Conservation (phyloP, 2,797 vertebrate genomes). For the Smutsia temminckii region DNA sequence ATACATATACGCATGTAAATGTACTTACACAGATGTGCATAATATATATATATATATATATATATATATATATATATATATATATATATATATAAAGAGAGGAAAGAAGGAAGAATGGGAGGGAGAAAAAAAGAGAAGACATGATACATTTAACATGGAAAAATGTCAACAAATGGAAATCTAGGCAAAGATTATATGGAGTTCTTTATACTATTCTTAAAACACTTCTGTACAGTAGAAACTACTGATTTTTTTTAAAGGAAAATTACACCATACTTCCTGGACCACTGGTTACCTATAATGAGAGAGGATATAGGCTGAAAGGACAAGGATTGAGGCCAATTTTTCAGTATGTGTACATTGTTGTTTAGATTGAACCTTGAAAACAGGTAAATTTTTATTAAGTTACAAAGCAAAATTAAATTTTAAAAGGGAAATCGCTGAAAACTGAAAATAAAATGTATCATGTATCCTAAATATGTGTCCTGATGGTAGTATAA, state of each 20-base stretch:
- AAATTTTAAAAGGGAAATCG: not conserved
- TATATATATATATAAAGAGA: not conserved
- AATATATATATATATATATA: not conserved
- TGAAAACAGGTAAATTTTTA: not conserved
- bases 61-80: not conserved
- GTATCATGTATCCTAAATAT: not conserved
- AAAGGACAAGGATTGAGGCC: accelerated
- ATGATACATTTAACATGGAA: not conserved
- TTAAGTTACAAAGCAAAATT: not conserved
- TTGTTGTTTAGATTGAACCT: not conserved
- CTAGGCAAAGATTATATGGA: not conserved
- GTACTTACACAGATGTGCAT: not conserved
- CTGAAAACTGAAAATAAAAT: not conserved
- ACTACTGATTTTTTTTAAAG: not conserved
- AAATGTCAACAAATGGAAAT: not conserved
- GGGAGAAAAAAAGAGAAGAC: not conserved
- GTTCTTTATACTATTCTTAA: not conserved
- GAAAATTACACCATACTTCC: not conserved
- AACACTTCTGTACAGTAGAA: not conserved
- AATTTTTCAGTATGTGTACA: not conserved
- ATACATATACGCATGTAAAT: not conserved
- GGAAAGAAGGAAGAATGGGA: not conserved
- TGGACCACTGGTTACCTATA: not conserved
- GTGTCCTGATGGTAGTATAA: not conserved
- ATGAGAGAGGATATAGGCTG: not conserved